A percentile compares a stretch with the other conserved stretches of the same genome.
These are phyloP conservation scores for Archilochus colubris DNA, from an alignment of 2,113 vertebrate species.

Conservation along the genomic window DNA sequence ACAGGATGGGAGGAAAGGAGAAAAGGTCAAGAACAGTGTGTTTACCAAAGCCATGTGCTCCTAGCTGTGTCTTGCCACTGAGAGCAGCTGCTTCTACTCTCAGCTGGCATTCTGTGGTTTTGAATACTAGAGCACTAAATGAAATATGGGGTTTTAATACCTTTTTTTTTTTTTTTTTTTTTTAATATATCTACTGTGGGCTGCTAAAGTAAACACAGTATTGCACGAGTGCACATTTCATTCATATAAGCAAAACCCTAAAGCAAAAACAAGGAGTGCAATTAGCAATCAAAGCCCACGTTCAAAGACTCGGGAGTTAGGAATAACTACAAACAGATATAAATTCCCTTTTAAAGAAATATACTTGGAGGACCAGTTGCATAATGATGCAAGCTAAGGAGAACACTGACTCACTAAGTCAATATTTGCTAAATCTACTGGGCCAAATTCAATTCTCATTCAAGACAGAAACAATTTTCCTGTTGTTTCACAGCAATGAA, in stretches of 20 bases:
- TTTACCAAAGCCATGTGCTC: slow-evolving; percentile 56
- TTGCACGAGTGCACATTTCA: slow-evolving; percentile 44
- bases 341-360: slow-evolving; percentile 52
- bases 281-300: slow-evolving; percentile 11
- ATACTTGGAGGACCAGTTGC: not conserved
- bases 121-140: slow-evolving; percentile 28
- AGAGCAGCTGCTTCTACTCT: slow-evolving; percentile 57
- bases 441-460: slow-evolving; percentile 38
- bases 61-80: not conserved
- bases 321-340: not conserved
- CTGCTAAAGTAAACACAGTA: slow-evolving; percentile 60
- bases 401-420: slow-evolving; percentile 57
- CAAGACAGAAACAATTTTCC: not conserved
- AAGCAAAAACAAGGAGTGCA: not conserved
- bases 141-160: slow-evolving; percentile 29
- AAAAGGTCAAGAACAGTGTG: slow-evolving; percentile 54
- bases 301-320: not conserved
- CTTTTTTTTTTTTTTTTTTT: not conserved
- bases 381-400: slow-evolving; percentile 50
- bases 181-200: slow-evolving; percentile 1
- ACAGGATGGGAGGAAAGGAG: slow-evolving; percentile 52
- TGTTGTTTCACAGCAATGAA: not conserved
- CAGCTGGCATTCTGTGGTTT: slow-evolving; percentile 55
- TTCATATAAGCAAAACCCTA: slow-evolving; percentile 32
- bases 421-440: slow-evolving; percentile 44